Evolutionary conservation across 2,113 vertebrate species (phyloP), one percentile per base, ranked within the genome.

Genomic region (Silurus meridionalis): DNA sequence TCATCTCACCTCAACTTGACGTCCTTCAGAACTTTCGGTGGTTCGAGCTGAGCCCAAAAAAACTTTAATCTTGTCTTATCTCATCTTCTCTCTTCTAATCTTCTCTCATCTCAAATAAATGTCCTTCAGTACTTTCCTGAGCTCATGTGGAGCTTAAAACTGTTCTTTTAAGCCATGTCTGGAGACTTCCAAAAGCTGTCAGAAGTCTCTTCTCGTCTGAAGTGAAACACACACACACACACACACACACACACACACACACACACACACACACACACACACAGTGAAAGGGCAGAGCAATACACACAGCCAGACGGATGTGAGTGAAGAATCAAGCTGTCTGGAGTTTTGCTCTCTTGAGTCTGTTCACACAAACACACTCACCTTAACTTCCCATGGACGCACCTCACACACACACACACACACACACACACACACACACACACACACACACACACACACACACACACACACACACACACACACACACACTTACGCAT

Each of bases 401-500:
- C 80, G 80, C 53, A 85, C 69, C 71, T 72, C 53, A 79, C 53
- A 28, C 46, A 64, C 72, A 77, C 52, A 13, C 77, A 53, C 46
- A 57, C 77, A 79, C 75, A 79, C 75, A 57, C 52, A 57, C n/a
- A 6, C 77, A 80, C 25, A 28, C 37, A 84, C 75, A 28, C 37
- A 84, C 75, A 46, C 55, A 71, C 25, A 82, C 50, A 83, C 37
- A 87, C 67, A 84, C 21, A 83, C 72, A 37, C 71, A 80, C 63
- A 79, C 53, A 28, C 46, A 64, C 72, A 77, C 52, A 13, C 77
- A 53, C 46, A 57, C 77, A 79, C 75, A 79, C 75, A 79, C 53
- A 57, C 23, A n/a, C 77, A 80, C 25, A 61, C 55, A 28, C 37
- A 84, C 75, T 63, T 37, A 46, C 52, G 25, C 64, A 81, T 66